A percentile compares a stretch with the other conserved stretches of the same genome.
phyloP scores from a whole-genome alignment of 2,888 invertebrate species.

The Metellina segmentata region DNA sequence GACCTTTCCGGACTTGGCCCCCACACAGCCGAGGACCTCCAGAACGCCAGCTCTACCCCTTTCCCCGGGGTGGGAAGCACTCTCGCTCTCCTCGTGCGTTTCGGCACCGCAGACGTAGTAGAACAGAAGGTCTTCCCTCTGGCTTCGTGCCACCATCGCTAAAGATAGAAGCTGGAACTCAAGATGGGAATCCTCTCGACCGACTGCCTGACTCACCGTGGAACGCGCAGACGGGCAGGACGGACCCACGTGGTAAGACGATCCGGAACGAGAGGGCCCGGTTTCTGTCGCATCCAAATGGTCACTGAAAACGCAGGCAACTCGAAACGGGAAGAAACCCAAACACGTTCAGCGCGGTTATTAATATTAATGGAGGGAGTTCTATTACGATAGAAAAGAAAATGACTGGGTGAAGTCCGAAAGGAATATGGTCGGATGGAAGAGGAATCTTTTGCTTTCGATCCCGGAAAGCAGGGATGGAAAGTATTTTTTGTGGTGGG shows the following conservation, averaged over 20 bases:
- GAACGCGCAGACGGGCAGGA: slow-evolving; percentile 8
- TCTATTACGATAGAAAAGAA: not conserved
- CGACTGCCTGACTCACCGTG: slow-evolving; percentile 39
- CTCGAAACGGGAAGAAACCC: not conserved
- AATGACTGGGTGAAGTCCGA: not conserved
- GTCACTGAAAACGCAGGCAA: not conserved
- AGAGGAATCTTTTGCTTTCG: no score
- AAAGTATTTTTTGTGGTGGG: no score
- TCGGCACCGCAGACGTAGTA: slow-evolving; percentile 18
- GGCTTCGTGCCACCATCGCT: slow-evolving; percentile 46
- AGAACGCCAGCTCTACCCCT: slow-evolving; percentile 4
- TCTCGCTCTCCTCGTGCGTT: not conserved
- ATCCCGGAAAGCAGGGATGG: no score
- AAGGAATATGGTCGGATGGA: not conserved
- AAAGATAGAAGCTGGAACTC: slow-evolving; percentile 49
- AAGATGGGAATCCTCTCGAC: slow-evolving; percentile 16
- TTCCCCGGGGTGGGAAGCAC: not conserved
- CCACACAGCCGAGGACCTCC: not conserved
- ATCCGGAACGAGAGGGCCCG: slow-evolving; percentile 7
- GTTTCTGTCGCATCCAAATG: not conserved
- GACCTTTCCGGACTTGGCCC: not conserved
- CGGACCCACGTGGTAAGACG: slow-evolving; percentile 30
- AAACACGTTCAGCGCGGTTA: not conserved
- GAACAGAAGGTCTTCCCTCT: slow-evolving; percentile 65
- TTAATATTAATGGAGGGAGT: not conserved